Conservation (phyloP, 1,140 invertebrate species). For the Berghia stephanieae region DNA sequence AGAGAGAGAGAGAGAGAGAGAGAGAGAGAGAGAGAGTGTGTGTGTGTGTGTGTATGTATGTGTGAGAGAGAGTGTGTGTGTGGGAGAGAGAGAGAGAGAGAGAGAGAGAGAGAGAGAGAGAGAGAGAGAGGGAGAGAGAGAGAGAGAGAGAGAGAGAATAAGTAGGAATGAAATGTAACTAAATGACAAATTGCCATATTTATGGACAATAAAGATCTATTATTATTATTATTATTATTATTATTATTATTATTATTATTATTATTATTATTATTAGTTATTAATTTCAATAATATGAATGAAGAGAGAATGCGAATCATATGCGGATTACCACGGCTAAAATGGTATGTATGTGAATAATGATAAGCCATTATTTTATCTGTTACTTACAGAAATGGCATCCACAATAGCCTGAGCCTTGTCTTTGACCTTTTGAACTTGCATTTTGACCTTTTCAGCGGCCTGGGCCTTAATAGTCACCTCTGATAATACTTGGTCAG, state of each 20-base stretch:
- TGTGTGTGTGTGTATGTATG: background rate
- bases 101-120: background rate
- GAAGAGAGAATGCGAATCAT: too few relatives aligned
- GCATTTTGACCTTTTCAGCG: slow-evolving; percentile 94
- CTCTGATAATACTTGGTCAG: slow-evolving; percentile 75
- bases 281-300: background rate
- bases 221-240: slow-evolving; percentile 6
- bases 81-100: background rate
- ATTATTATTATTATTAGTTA: background rate
- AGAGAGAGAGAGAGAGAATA: background rate
- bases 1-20: too few relatives aligned
- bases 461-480: slow-evolving; percentile 92
- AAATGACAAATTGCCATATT: too few relatives aligned
- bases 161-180: too few relatives aligned
- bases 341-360: background rate
- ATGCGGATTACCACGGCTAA: background rate
- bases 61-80: too few relatives aligned
- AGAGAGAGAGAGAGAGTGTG: background rate
- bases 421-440: slow-evolving; percentile 94
- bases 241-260: background rate
- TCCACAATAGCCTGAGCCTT: slow-evolving; percentile 91
- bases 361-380: background rate
- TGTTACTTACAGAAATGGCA: slow-evolving; percentile 76
- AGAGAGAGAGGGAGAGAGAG: background rate
- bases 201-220: too few relatives aligned